Evolutionary conservation across 2,888 invertebrate species (phyloP).

Genomic region (Ectobius pallidus): DNA sequence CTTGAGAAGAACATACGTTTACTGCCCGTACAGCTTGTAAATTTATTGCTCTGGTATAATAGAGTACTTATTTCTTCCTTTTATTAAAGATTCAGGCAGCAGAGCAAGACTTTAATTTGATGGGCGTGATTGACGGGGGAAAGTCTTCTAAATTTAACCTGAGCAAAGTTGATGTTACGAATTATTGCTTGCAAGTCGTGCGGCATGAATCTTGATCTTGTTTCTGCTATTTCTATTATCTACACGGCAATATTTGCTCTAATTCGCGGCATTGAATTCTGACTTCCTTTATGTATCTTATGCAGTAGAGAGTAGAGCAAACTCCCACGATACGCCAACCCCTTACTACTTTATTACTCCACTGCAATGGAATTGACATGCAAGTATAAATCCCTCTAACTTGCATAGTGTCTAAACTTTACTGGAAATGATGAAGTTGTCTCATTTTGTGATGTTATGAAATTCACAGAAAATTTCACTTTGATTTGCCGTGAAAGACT

Average conservation of each 20-base stretch:
- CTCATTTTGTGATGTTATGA: no score
- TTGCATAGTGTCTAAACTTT: no score
- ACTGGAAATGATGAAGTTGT: no score
- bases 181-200: background rate
- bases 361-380: background rate
- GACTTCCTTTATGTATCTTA: background rate
- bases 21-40: no score
- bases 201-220: background rate
- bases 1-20: no score
- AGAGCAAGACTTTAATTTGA: no score
- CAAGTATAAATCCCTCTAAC: background rate
- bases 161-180: background rate
- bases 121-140: background rate
- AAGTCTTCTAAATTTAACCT: background rate
- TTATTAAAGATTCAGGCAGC: no score
- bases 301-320: no score
- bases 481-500: no score
- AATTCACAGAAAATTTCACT: no score
- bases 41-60: no score
- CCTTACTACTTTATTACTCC: background rate
- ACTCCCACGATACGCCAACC: background rate
- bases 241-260: background rate
- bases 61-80: no score
- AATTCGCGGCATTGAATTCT: background rate
- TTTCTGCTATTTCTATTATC: background rate